These are phyloP conservation scores for Ptychadena robeensis DNA, from an alignment of 2,797 vertebrate species.

Conservation along the genomic window DNA sequence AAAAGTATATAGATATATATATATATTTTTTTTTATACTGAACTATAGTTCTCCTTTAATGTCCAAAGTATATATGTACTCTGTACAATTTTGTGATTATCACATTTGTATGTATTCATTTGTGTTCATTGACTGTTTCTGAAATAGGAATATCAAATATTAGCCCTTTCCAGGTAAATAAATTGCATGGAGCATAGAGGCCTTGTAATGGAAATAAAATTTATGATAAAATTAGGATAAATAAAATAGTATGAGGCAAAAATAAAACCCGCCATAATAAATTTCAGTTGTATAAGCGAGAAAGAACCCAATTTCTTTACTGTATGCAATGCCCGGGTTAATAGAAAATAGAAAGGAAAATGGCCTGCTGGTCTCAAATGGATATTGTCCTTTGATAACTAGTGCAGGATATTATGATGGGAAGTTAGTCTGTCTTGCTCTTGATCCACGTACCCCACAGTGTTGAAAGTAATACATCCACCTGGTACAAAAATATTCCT, in stretches of 20 bases:
- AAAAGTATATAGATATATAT: no score
- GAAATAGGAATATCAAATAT: neutral
- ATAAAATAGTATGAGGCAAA: no score
- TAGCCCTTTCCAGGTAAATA: neutral
- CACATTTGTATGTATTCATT: neutral
- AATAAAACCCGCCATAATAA: neutral
- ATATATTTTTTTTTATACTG: no score
- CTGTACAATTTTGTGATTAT: no score
- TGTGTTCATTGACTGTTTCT: neutral
- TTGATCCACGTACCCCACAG: neutral
- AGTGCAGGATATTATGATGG: neutral
- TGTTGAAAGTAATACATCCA: neutral
- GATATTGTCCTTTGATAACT: conserved; percentile 2
- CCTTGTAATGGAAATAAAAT: neutral
- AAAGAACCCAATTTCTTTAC: neutral
- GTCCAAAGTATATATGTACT: no score
- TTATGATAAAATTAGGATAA: neutral
- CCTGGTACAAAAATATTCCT: neutral
- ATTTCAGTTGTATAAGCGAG: neutral
- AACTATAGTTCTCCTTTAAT: no score
- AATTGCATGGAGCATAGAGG: neutral
- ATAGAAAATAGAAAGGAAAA: neutral
- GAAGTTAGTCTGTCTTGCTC: conserved; percentile 10
- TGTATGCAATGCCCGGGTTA: neutral
- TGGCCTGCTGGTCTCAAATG: neutral